These are phyloP conservation scores for Trachelus tabidus DNA, from an alignment of 2,888 invertebrate species.

Conservation along the genomic window DNA sequence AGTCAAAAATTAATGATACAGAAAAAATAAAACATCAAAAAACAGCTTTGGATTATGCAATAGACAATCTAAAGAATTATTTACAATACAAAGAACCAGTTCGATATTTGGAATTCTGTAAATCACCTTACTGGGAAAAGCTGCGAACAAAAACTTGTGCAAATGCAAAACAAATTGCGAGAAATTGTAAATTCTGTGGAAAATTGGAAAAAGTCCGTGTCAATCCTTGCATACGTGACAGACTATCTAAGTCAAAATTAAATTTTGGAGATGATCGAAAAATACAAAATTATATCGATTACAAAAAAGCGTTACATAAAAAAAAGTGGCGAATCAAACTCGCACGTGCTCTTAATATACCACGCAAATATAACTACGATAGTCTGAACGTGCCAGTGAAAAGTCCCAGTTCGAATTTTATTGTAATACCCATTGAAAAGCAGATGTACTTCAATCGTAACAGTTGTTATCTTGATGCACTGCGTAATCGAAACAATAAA, in stretches of 20 bases:
- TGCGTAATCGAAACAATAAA: constrained; percentile 24
- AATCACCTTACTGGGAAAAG: not conserved
- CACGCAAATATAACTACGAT: not conserved
- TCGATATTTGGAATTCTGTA: not conserved
- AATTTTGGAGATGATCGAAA: not conserved
- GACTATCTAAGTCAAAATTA: not conserved
- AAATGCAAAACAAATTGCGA: not conserved
- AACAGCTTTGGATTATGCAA: not conserved
- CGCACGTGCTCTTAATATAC: not conserved
- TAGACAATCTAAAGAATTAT: not conserved
- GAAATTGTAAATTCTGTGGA: constrained; percentile 11
- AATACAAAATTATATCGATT: not conserved
- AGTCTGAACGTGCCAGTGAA: no score
- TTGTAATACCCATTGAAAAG: not conserved
- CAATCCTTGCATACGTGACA: not conserved
- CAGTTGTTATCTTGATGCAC: constrained; percentile 23
- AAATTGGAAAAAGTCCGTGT: not conserved
- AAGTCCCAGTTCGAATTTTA: not conserved
- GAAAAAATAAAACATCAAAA: not conserved
- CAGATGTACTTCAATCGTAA: not conserved
- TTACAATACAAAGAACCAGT: not conserved
- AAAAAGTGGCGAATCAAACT: not conserved
- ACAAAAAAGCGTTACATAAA: not conserved
- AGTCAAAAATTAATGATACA: not conserved
- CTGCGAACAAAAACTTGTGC: not conserved